These are phyloP conservation scores for Morelia viridis DNA, from an alignment of 2,797 vertebrate genomes.

Conservation along the genomic window DNA sequence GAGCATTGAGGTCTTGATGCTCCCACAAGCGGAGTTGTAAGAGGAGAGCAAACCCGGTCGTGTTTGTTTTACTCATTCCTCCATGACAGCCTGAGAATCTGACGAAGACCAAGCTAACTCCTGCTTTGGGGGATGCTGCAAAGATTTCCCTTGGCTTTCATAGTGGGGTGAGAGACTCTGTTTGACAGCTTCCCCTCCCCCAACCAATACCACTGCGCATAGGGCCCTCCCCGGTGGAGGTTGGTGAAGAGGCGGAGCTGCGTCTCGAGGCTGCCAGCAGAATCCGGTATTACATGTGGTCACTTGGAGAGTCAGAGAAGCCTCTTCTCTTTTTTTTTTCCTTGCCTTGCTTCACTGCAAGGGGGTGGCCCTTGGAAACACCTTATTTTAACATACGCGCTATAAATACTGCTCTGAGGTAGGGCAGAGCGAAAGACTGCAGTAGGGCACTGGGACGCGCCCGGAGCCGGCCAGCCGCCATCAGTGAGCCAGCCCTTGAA, in stretches of 20 bases:
- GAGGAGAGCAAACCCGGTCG: background rate
- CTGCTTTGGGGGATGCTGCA: background rate
- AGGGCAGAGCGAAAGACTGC: slow-evolving; percentile 53
- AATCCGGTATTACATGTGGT: slow-evolving; percentile 66
- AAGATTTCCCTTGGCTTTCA: background rate
- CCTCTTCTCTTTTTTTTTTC: slow-evolving; percentile 46
- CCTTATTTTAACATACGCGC: slow-evolving; percentile 46
- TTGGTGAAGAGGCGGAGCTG: slow-evolving; percentile 42
- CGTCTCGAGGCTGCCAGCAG: slow-evolving; percentile 22
- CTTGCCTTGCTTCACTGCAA: slow-evolving; percentile 53
- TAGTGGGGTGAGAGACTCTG: background rate
- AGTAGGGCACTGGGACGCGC: background rate
- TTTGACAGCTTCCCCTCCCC: background rate
- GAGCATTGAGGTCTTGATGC: background rate
- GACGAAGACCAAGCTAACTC: too few relatives aligned
- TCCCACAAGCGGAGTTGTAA: background rate
- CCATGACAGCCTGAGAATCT: background rate
- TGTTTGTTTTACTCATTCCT: background rate
- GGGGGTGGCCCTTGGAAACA: slow-evolving; percentile 67
- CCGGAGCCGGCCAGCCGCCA: background rate
- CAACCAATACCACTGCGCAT: background rate
- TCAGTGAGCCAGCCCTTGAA: background rate
- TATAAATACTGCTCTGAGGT: slow-evolving; percentile 74
- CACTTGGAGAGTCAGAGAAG: slow-evolving; percentile 47
- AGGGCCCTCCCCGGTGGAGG: background rate